Conservation (phyloP, 2,888 invertebrate genomes). For the Balanococcus diminutus region DNA sequence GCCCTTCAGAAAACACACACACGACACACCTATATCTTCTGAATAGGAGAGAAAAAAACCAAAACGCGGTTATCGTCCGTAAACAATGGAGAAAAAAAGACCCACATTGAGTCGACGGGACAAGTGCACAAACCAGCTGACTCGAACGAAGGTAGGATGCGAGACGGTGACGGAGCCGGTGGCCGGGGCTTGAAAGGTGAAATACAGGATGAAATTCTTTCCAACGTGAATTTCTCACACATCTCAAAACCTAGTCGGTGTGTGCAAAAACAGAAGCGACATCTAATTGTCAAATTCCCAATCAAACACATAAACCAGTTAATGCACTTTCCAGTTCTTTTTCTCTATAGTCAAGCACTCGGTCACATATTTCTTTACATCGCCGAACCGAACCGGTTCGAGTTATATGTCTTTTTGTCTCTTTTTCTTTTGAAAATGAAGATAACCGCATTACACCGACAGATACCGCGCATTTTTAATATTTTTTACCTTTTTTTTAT, state of each 20-base stretch:
- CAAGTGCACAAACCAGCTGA: constrained; percentile 23
- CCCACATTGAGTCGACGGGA: neutral
- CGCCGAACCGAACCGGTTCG: constrained; percentile 48
- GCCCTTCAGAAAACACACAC: neutral
- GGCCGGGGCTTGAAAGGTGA: neutral
- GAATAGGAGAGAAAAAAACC: neutral
- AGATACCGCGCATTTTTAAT: constrained; percentile 54
- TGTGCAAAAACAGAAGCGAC: constrained; percentile 32
- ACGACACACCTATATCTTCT: neutral
- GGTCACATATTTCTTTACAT: constrained; percentile 8
- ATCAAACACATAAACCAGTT: constrained; percentile 31
- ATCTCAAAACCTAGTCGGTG: neutral
- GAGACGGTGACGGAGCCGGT: neutral
- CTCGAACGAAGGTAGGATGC: too few relatives aligned
- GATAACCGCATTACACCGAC: constrained; percentile 54
- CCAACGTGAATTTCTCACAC: constrained; percentile 21
- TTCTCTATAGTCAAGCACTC: too few relatives aligned
- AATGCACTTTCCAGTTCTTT: constrained; percentile 33
- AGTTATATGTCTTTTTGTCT: constrained; percentile 47
- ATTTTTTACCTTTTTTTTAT: neutral
- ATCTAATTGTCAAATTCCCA: constrained; percentile 41
- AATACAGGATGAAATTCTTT: constrained; percentile 19
- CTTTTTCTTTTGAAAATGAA: constrained; percentile 52
- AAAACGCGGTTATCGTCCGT: neutral
- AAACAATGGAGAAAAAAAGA: neutral